phyloP scores from a whole-genome alignment of 2,797 vertebrate species.

The Helarctos malayanus region DNA sequence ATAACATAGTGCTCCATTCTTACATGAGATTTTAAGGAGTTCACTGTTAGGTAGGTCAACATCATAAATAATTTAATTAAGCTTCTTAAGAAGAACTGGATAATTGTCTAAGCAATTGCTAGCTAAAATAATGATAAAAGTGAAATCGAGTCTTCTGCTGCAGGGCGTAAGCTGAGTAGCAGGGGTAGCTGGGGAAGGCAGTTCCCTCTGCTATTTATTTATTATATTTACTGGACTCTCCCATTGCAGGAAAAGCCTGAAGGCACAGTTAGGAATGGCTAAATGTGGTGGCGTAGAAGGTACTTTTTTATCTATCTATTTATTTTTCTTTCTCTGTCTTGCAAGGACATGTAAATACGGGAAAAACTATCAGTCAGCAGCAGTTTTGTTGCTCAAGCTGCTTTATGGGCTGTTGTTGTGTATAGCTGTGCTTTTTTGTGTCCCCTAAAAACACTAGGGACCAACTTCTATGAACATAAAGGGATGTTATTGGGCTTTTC shows the following conservation, averaged over 20 bases:
- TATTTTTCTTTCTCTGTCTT: conserved; percentile 33
- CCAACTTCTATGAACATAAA: not conserved
- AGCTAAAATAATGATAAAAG: not conserved
- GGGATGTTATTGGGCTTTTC: not conserved
- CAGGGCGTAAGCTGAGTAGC: not conserved
- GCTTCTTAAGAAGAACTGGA: conserved; percentile 19
- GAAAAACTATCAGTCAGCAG: not conserved
- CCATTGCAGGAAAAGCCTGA: not conserved
- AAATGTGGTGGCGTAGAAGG: not conserved
- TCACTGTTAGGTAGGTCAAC: not conserved
- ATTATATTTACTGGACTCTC: not conserved
- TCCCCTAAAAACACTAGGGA: not conserved
- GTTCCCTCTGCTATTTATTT: conserved; percentile 1
- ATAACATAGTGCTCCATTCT: not conserved
- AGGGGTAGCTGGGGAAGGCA: not conserved
- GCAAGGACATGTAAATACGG: not conserved
- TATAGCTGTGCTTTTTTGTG: not conserved
- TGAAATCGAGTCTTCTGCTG: not conserved
- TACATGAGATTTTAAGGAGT: not conserved
- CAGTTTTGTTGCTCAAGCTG: not conserved
- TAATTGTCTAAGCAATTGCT: conserved; percentile 1
- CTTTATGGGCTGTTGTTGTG: not conserved
- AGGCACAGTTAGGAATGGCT: not conserved
- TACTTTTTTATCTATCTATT: not conserved
- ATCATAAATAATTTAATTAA: conserved; percentile 48